Percentiles rank a stretch among this genome's conserved stretches.
These are phyloP conservation scores for Catharus ustulatus DNA, from an alignment of 2,797 vertebrate species.

Conservation along the genomic window DNA sequence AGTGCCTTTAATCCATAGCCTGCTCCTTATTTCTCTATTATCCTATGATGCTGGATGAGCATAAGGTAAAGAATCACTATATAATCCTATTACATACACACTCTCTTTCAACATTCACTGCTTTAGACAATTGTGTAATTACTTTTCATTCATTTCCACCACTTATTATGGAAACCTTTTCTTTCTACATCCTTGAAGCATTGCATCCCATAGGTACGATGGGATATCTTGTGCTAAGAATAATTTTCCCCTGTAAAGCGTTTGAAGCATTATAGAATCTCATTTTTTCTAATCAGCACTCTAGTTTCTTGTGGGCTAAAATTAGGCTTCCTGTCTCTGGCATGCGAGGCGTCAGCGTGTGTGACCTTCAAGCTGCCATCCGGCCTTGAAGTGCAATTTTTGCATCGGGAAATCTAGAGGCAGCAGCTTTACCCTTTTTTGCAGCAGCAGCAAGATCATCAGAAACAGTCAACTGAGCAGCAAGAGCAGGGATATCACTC, in stretches of 20 bases:
- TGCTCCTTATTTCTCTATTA: constrained; percentile 26
- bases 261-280: constrained; percentile 61
- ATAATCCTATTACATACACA: constrained; percentile 30
- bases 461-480: constrained; percentile 60
- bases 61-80: constrained; percentile 17
- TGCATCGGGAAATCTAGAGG: constrained; percentile 64
- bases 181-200: constrained; percentile 35
- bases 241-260: constrained; percentile 55
- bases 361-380: constrained; percentile 71
- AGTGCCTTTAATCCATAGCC: not conserved
- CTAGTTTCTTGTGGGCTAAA: constrained; percentile 61
- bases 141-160: constrained; percentile 45
- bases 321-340: constrained; percentile 67
- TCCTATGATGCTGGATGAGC: not conserved
- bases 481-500: constrained; percentile 22
- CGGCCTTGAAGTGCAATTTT: constrained; percentile 69
- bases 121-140: constrained; percentile 53
- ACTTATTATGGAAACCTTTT: constrained; percentile 45
- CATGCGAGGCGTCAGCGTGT: constrained; percentile 46
- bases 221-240: constrained; percentile 49
- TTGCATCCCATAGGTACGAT: constrained; percentile 28
- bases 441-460: constrained; percentile 60
- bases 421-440: constrained; percentile 58
- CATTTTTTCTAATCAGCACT: constrained; percentile 69
- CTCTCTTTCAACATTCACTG: constrained; percentile 21